These are phyloP conservation scores for Ceramica pisi DNA, from an alignment of 2,888 invertebrate species.

Conservation along the genomic window DNA sequence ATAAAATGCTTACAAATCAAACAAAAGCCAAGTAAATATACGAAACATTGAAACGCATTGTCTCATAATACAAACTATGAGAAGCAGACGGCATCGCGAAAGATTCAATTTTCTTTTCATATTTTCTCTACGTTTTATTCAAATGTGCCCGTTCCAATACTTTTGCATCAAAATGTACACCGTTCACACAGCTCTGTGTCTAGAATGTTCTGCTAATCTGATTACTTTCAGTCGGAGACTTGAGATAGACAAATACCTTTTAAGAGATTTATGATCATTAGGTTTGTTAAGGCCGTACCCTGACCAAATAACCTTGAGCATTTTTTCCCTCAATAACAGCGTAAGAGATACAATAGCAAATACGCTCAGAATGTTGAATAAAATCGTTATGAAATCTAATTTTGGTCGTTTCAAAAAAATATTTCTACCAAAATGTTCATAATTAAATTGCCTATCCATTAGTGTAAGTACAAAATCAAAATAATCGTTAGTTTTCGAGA, in stretches of 20 bases:
- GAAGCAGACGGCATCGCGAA: conserved; percentile 55
- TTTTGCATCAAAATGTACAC: conserved; percentile 44
- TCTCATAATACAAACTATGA: conserved; percentile 53
- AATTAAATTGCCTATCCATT: no score
- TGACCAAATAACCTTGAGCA: no score
- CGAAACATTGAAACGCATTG: conserved; percentile 55
- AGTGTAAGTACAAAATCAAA: no score
- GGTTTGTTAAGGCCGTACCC: no score
- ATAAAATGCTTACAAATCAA: conserved; percentile 57
- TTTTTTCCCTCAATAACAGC: no score
- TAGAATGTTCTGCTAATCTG: conserved; percentile 45
- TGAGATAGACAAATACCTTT: conserved; percentile 39
- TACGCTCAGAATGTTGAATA: no score
- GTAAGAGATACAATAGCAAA: no score
- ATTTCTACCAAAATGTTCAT: no score
- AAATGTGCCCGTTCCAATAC: conserved; percentile 45
- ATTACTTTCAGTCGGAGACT: conserved; percentile 40
- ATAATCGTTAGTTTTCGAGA: no score
- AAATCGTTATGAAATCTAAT: no score
- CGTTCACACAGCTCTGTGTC: conserved; percentile 33
- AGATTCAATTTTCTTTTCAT: conserved; percentile 67
- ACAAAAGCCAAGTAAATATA: conserved; percentile 56
- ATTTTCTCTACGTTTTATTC: conserved; percentile 55
- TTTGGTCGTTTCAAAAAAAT: no score
- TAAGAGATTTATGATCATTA: conserved; percentile 58